Conservation (phyloP, 1,140 invertebrate species). For the Acromyrmex echinatior region DNA sequence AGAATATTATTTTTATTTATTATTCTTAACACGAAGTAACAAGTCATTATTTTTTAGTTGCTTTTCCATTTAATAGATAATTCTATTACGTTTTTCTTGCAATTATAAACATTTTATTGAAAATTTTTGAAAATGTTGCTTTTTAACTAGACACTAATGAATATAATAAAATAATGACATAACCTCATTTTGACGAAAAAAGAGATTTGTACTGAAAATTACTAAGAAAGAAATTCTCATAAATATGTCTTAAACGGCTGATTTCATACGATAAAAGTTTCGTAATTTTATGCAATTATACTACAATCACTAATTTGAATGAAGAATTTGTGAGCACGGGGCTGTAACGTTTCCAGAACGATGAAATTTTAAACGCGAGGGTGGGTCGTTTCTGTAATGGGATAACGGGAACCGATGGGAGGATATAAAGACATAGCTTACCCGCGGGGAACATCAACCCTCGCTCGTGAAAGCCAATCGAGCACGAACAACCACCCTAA, state of each 20-base stretch:
- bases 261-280: conserved; percentile 37
- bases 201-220: neutral
- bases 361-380: conserved; percentile 55
- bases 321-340: neutral
- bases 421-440: conserved; percentile 61
- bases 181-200: neutral
- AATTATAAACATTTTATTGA: neutral
- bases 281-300: conserved; percentile 52
- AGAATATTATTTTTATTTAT: conserved; percentile 12
- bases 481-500: conserved; percentile 62
- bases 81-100: neutral
- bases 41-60: neutral
- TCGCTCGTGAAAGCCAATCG: conserved; percentile 66
- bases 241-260: neutral
- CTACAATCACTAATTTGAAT: conserved; percentile 40
- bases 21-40: neutral
- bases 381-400: conserved; percentile 63
- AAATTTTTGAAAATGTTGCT: neutral
- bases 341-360: conserved; percentile 32
- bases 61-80: neutral
- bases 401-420: conserved; percentile 67
- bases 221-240: neutral
- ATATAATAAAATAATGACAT: neutral
- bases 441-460: conserved; percentile 46
- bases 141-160: neutral